phyloP scores from a whole-genome alignment of 2,797 vertebrate genomes.

The Zenarchopterus dispar region DNA sequence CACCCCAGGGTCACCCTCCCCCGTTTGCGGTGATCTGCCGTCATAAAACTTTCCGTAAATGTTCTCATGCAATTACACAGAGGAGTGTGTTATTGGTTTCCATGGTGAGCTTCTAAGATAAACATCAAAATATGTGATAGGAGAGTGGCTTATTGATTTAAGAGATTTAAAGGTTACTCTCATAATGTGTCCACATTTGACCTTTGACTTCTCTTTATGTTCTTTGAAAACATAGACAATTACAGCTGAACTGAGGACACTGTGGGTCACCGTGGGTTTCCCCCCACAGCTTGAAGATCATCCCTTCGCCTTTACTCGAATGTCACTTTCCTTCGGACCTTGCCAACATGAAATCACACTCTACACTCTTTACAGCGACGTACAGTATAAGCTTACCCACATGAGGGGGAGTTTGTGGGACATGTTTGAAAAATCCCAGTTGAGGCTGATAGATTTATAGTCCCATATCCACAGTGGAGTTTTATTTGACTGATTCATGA shows the following conservation, averaged over 20 bases:
- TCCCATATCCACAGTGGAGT: slow-evolving; percentile 1
- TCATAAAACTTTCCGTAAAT: slow-evolving; percentile 47
- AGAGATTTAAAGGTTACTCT: slow-evolving; percentile 43
- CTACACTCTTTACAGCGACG: slow-evolving; percentile 12
- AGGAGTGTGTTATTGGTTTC: slow-evolving; percentile 63
- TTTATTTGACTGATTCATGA: slow-evolving; percentile 9
- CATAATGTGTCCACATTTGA: slow-evolving; percentile 59
- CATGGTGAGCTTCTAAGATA: slow-evolving; percentile 64
- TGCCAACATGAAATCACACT: neutral
- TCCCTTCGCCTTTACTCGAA: slow-evolving; percentile 20
- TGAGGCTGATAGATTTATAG: slow-evolving; percentile 28
- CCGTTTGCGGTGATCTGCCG: slow-evolving; percentile 38
- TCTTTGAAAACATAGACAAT: slow-evolving; percentile 60
- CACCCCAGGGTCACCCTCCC: slow-evolving; percentile 17
- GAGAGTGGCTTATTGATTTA: slow-evolving; percentile 61
- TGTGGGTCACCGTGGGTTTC: neutral
- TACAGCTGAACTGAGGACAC: slow-evolving; percentile 20
- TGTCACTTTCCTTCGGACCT: slow-evolving; percentile 15
- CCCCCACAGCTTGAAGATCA: neutral
- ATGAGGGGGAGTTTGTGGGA: slow-evolving; percentile 12
- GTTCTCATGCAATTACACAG: slow-evolving; percentile 65
- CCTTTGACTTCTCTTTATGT: slow-evolving; percentile 54
- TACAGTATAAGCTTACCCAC: neutral
- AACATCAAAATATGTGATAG: slow-evolving; percentile 67
- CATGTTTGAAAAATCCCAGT: slow-evolving; percentile 4